phyloP scores from a whole-genome alignment of 37 sponge, comb jelly and placozoan genomes.

The Haliclona indistincta region DNA sequence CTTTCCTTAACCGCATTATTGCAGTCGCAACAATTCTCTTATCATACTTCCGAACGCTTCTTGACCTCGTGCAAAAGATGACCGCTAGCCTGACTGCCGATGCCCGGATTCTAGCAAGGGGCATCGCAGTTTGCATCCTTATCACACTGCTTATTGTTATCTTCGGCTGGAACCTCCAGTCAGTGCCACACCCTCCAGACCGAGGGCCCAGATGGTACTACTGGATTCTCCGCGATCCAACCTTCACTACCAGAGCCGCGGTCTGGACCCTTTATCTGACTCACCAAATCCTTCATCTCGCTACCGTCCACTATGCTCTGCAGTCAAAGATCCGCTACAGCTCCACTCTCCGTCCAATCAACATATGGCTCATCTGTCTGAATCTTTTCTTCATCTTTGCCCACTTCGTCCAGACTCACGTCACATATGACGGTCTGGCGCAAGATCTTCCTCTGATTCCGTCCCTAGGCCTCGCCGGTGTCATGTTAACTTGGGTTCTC shows the following conservation, averaged over 20 bases:
- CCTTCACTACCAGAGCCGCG: slow-evolving; percentile 3
- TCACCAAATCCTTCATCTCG: slow-evolving; percentile 16
- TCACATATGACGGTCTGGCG: slow-evolving; percentile 28
- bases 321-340: not conserved
- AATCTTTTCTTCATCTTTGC: slow-evolving; percentile 9
- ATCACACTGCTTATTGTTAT: not conserved
- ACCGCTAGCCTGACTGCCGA: too few species aligned
- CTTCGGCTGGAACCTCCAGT: not conserved
- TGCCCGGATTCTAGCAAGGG: not conserved
- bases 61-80: too few species aligned
- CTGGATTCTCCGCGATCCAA: too few species aligned
- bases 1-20: too few species aligned
- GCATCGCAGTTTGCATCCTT: not conserved
- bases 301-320: slow-evolving; percentile 14
- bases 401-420: slow-evolving; percentile 29
- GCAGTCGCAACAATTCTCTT: too few species aligned
- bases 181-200: slow-evolving; percentile 28
- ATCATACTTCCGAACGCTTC: too few species aligned
- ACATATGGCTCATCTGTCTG: not conserved
- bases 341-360: slow-evolving; percentile 1
- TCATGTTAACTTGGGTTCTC: slow-evolving; percentile 16
- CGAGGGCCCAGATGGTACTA: slow-evolving; percentile 19
- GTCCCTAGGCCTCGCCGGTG: not conserved
- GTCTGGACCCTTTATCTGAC: slow-evolving; percentile 11
- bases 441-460: slow-evolving; percentile 4